Base-by-base conservation (phyloP, 2,888 invertebrate genomes). In the Philopedon plagiatum region DNA sequence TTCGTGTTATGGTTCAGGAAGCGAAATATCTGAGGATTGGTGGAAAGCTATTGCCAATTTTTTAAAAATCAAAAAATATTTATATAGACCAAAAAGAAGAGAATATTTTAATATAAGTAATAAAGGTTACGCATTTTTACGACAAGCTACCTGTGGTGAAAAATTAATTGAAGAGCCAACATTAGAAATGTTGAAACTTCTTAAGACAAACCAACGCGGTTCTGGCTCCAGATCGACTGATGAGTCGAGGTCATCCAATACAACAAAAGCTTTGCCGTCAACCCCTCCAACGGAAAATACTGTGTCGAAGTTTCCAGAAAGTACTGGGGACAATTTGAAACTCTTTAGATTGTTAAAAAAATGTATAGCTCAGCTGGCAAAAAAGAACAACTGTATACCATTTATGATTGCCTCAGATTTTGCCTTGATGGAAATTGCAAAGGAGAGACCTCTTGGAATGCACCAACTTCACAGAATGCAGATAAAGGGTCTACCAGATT, bases 371-470 rank as follows among this genome's bases (percentile, higher is more conserved):
- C 83, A 85, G 65, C 78, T 90, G 19, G 88, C 89, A 1, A 80
- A 82, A 29, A 81, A 85, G 51, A 82, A 84, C 15, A 87, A 89
- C 71, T 87, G 88, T 74, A 89, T 90, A 83, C 91, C 91, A 0
- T 91, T 91, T 79, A 88, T 89, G 84, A 86, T 92, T 13, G 90
- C 90, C 29, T 89, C 89, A 63, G 90, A 91, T 80, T 87, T 87
- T 70, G 87, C 88, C 13, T 81, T 92, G 19, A 83, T 89, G 72
- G 87, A 89, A 77, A 84, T 92, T 78, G 87, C 89, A 0, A 80
- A 83, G 41, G 62, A 79, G 49, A 86, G 87, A 77, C 91, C 91
- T 0, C 81, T 81, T 18, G 85, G 81, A 32, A 76, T 87, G 54
- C 80, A 84, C 11, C 84, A 85, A 60, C 79, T 91, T 60, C 79